These are phyloP conservation scores for Micrastur ruficollis DNA, from an alignment of 2,797 vertebrate genomes.

Conservation along the genomic window DNA sequence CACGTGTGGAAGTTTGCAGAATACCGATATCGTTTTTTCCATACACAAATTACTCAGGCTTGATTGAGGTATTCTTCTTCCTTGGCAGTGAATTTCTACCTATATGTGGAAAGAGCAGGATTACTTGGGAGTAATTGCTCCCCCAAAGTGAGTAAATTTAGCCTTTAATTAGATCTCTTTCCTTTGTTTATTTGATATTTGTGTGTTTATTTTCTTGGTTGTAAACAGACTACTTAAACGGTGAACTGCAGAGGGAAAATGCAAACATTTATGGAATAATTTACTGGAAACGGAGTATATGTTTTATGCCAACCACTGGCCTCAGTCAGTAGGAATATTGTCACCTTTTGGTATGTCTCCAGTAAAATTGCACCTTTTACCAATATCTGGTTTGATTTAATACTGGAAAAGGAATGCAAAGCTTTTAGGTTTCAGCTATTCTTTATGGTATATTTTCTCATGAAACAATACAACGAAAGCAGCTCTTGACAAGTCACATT, in stretches of 20 bases:
- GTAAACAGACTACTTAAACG: neutral
- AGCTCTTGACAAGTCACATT: conserved; percentile 74
- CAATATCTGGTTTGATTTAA: conserved; percentile 76
- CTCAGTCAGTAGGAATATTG: conserved; percentile 45
- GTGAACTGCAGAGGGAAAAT: neutral
- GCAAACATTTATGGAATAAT: neutral
- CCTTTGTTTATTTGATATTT: conserved; percentile 27
- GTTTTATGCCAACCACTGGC: conserved; percentile 19
- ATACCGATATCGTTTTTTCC: neutral
- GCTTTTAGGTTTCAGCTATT: conserved; percentile 46
- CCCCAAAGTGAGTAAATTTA: neutral
- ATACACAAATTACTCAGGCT: neutral
- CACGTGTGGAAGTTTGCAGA: neutral
- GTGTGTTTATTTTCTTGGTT: neutral
- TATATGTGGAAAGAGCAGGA: neutral
- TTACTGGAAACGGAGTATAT: neutral
- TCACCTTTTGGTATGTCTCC: conserved; percentile 55
- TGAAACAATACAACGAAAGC: conserved; percentile 65
- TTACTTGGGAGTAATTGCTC: neutral
- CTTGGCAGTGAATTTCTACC: neutral
- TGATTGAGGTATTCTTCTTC: neutral
- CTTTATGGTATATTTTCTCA: conserved; percentile 63
- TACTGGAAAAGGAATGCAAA: conserved; percentile 62
- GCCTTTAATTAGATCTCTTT: neutral
- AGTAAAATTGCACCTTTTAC: conserved; percentile 58